Evolutionary conservation across 1,140 invertebrate species (phyloP).

Genomic region (Pseudachorutes palmiensis): DNA sequence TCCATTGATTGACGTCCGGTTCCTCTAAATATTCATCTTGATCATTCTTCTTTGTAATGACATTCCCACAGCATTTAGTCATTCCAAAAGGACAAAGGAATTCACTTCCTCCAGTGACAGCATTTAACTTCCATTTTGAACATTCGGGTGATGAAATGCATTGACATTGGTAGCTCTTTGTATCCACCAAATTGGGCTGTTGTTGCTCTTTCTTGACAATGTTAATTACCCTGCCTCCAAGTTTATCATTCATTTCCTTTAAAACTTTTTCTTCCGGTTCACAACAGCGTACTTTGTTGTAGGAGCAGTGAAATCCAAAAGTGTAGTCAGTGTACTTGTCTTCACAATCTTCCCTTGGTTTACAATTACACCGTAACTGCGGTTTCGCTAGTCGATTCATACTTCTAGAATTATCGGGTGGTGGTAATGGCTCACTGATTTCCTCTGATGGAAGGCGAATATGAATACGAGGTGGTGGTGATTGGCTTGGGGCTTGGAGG

Average conservation of each 20-base stretch:
- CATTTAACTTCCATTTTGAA: neutral
- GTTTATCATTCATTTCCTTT: conserved; percentile 11
- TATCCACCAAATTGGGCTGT: neutral
- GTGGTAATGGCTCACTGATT: neutral
- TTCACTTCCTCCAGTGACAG: conserved; percentile 12
- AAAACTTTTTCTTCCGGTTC: conserved; percentile 5
- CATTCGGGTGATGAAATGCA: neutral
- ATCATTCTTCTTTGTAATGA: too few relatives aligned
- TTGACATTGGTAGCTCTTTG: neutral
- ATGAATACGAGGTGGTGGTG: neutral
- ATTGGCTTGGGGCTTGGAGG: neutral
- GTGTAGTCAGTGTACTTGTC: conserved; percentile 23
- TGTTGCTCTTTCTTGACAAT: neutral
- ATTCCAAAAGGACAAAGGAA: conserved; percentile 20
- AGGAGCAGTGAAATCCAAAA: conserved; percentile 28
- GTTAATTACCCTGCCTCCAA: neutral
- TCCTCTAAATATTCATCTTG: too few relatives aligned
- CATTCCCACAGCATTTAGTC: too few relatives aligned
- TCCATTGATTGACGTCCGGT: conserved; percentile 1
- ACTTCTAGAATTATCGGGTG: neutral
- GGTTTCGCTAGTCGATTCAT: neutral
- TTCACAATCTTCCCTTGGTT: conserved; percentile 19
- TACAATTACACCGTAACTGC: conserved; percentile 18
- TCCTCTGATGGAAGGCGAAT: neutral
- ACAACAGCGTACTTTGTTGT: conserved; percentile 29